Conservation (phyloP, 1,140 invertebrate genomes). For the Brachionus asplanchnoidis region DNA sequence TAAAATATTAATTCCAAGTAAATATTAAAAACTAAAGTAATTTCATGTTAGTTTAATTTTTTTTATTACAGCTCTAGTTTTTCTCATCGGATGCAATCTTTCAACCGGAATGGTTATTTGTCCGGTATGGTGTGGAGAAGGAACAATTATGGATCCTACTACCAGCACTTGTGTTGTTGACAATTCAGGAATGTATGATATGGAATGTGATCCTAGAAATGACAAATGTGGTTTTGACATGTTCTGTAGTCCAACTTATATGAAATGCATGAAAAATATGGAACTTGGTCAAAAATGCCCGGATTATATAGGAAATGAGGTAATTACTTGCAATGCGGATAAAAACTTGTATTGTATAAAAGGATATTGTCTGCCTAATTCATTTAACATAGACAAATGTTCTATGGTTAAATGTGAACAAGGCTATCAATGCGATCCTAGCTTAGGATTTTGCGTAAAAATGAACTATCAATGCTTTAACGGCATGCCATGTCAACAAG, state of each 20-base stretch:
- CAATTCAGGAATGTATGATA: neutral
- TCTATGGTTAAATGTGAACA: neutral
- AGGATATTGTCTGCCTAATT: neutral
- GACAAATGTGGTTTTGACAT: neutral
- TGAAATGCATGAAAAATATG: conserved; percentile 5
- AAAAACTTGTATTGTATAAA: conserved; percentile 4
- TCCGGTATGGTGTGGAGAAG: neutral
- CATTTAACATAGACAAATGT: neutral
- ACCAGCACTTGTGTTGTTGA: neutral
- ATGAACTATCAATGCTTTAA: neutral
- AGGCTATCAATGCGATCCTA: neutral
- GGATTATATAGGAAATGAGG: neutral
- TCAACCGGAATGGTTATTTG: neutral
- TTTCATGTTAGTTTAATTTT: neutral
- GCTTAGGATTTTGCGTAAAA: neutral
- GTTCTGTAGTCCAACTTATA: neutral
- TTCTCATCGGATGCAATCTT: neutral
- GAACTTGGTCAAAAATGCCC: neutral
- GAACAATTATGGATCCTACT: neutral
- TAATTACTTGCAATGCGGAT: neutral
- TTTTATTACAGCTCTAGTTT: neutral
- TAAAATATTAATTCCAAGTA: neutral
- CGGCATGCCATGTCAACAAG: neutral
- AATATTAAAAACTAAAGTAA: neutral
- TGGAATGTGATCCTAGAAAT: neutral